These are phyloP conservation scores for Onychomys leucogaster DNA, from an alignment of 2,797 vertebrate genomes.

Conservation along the genomic window DNA sequence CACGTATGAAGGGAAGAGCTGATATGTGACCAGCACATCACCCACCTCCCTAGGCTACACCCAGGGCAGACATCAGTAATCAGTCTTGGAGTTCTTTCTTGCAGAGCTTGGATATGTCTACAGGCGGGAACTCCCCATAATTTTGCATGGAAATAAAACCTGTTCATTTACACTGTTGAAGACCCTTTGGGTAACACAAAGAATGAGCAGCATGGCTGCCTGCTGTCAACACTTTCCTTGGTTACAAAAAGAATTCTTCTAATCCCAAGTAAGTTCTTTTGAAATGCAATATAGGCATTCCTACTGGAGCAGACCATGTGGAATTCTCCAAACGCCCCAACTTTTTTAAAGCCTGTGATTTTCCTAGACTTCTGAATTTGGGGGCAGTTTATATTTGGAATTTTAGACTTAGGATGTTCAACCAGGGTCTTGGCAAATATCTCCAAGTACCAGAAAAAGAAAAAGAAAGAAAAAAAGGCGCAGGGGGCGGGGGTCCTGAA, in stretches of 20 bases:
- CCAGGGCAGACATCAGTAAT: constrained; percentile 61
- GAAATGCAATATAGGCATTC: not conserved
- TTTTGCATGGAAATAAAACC: not conserved
- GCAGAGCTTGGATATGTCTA: not conserved
- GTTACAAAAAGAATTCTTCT: constrained; percentile 10
- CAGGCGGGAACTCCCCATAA: not conserved
- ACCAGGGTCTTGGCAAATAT: not conserved
- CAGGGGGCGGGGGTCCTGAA: not conserved
- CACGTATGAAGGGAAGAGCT: not conserved
- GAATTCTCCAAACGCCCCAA: not conserved
- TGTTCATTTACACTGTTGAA: not conserved
- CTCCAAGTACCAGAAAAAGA: not conserved
- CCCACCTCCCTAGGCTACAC: not conserved
- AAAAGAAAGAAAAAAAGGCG: not conserved
- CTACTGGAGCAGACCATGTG: not conserved
- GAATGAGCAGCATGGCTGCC: not conserved
- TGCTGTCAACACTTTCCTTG: not conserved
- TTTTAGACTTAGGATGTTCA: not conserved
- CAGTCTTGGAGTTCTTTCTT: not conserved
- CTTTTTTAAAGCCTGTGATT: not conserved
- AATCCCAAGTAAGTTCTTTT: not conserved
- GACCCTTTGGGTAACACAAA: not conserved
- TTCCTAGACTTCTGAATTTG: not conserved
- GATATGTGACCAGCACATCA: fast-evolving
- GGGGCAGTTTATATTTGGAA: not conserved